phyloP scores from a whole-genome alignment of 23 tunicate genomes.

The Styela clava region DNA sequence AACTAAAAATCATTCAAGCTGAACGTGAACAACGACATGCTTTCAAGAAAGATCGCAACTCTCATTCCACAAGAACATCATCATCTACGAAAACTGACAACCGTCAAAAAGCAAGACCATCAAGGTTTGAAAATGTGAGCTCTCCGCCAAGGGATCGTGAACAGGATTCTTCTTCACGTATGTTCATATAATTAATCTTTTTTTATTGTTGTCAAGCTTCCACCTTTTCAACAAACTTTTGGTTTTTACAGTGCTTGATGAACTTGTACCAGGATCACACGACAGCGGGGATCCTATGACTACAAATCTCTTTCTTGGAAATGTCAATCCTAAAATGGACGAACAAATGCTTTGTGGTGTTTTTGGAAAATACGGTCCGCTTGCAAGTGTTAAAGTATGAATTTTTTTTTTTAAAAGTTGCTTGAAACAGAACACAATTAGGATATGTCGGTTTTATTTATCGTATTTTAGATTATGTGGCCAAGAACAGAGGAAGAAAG shows the following conservation, averaged over 20 bases:
- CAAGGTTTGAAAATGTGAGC: constrained; percentile 63
- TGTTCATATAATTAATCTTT: not conserved
- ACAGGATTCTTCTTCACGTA: constrained; percentile 11
- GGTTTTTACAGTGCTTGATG: constrained; percentile 67
- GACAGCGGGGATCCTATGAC: constrained; percentile 89
- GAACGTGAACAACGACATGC: constrained; percentile 88
- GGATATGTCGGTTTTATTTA: not conserved
- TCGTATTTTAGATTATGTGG: constrained; percentile 77
- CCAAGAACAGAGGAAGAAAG: constrained; percentile 92
- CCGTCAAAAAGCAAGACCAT: constrained; percentile 19
- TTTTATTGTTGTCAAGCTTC: not conserved
- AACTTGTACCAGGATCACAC: constrained; percentile 81
- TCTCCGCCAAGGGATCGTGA: constrained; percentile 14
- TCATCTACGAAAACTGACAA: constrained; percentile 22
- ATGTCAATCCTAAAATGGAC: constrained; percentile 89
- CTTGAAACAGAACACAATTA: not conserved
- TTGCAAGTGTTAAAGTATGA: constrained; percentile 95
- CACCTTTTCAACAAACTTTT: not conserved
- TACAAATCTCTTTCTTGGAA: constrained; percentile 90
- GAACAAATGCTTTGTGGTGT: constrained; percentile 84
- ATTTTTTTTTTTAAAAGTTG: not conserved
- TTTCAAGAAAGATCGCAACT: constrained; percentile 36
- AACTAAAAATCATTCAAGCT: constrained; percentile 66
- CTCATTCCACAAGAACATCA: constrained; percentile 7
- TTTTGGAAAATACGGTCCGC: constrained; percentile 93